Evolutionary conservation across 2,797 vertebrate species (phyloP), one percentile per base, ranked within the genome.

Genomic region (Acrossocheilus wenchowensis): DNA sequence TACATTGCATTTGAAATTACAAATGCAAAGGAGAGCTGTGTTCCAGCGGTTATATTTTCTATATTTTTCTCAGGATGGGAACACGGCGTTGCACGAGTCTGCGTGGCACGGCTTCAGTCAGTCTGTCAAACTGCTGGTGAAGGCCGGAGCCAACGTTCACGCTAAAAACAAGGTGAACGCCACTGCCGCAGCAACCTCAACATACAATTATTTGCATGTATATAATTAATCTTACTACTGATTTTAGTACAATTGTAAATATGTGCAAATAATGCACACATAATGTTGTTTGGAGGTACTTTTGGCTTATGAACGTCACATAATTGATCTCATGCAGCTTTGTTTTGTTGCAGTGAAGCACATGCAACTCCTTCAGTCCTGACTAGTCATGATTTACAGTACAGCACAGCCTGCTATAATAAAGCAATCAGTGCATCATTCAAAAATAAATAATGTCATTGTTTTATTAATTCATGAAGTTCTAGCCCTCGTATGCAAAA

Each of bases 21-120:
- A 17, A 26, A 15, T 45, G 43, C 26, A 26, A 45, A 71, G 66
- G 15, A 26, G 52, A 43, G 36, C 6, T 64, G 12, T 19, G 12
- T 48, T 34, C 3, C 21, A 77, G 36, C 3, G 60, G n/a, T 1
- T 12, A n/a, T 60, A 26, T 75, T 81, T 45, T 5, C 72, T 90
- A 1, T 91, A 19, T 90, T 71, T n/a, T 90, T 21, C 50, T 60
- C 92, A 99, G 98, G 97, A 98, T 39, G 98, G 98, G 5, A 99
- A 98, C 91, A 97, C 98, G 0, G 97, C 97, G 68, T 95, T 99
- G 48, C 98, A 99, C 2, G 98, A 99, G 93, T 97, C 97, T 0
- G 96, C 96, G 62, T 99, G 98, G 98, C 98, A 99, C 4, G 98
- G 98, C 71, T 99, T 98, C 94, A 98, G 97, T 89, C 98, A 97